Base-by-base conservation (phyloP, 2,888 invertebrate species). In the Cephalotes varians region DNA sequence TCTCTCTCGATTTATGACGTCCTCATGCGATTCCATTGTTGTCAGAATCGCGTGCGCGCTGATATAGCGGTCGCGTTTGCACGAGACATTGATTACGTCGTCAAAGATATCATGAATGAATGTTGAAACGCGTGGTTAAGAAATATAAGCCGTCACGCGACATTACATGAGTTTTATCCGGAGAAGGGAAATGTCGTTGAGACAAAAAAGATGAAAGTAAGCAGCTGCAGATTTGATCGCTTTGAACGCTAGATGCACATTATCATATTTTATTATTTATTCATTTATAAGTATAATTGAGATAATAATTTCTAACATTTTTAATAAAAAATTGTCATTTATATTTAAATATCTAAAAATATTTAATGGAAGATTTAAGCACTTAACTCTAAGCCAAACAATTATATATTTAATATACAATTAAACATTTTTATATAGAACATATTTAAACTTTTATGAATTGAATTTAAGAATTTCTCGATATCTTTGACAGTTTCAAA, bases 61-160 rank as follows among this genome's bases (percentile, higher is more conserved):
- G 73, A 72, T 72, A 56, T 72, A 79, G 5, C 15, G 28, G 28
- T 67, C 40, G 67, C 69, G 28, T 54, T 60, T 31, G 69, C 54
- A 54, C 18, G 71, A 69, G 71, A 54, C 54, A 40, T 40, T 34
- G 76, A 77, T 21, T 69, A 40, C 12, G 31, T 74, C 62, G 74
- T 74, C 62, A 77, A 31, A 44, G 77, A 15, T 79, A 77, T 18
- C 40, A 69, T 54, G 71, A 72, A 79, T 72, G 56, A 72, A 56
- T 34, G 18, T 44, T 25, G 44, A 79, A 56, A 72, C 25, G 44
- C 56, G 44, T 18, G 18, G 31, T 72, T 44, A 44, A 40, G 56
- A 72, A 71, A 71, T 71, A 18, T 31, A 56, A 31, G 4, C 31
- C 44, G 31, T 58, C 56, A 72, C 72, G 77, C 40, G 21, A 54